These are phyloP conservation scores for Cepaea nemoralis DNA, from an alignment of 1,140 invertebrate genomes.

Conservation along the genomic window DNA sequence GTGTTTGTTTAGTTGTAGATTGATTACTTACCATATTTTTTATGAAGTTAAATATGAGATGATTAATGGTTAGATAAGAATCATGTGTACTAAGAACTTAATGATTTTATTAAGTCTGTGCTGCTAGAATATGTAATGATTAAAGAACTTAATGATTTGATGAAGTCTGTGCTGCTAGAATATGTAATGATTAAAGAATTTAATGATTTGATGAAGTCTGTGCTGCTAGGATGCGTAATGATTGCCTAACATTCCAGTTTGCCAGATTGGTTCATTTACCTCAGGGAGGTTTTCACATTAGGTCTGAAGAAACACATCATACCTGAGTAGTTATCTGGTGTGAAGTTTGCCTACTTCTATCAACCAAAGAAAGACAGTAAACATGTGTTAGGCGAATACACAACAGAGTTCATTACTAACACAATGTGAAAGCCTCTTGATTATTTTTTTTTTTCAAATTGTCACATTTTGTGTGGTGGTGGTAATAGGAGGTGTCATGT, in stretches of 20 bases:
- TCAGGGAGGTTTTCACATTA: conserved; percentile 3
- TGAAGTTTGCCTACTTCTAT: not conserved
- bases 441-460: not conserved
- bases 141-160: too few relatives aligned
- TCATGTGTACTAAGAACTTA: not conserved
- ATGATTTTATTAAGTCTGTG: not conserved
- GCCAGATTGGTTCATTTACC: not conserved
- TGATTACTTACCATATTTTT: too few relatives aligned
- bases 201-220: not conserved
- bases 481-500: not conserved
- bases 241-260: conserved; percentile 19
- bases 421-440: conserved; percentile 5
- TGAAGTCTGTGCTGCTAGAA: conserved; percentile 11
- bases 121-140: not conserved
- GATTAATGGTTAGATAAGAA: too few relatives aligned
- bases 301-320: not conserved
- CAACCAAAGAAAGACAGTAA: not conserved
- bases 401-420: not conserved
- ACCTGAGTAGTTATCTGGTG: not conserved
- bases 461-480: conserved; percentile 15
- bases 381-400: not conserved
- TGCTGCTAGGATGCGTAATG: not conserved
- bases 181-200: too few relatives aligned
- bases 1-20: too few relatives aligned
- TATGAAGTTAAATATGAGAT: too few relatives aligned